Evolutionary conservation across 2,888 invertebrate genomes (phyloP), one percentile per base, ranked within the genome.

Genomic region (Lepetodrilus schrolli): DNA sequence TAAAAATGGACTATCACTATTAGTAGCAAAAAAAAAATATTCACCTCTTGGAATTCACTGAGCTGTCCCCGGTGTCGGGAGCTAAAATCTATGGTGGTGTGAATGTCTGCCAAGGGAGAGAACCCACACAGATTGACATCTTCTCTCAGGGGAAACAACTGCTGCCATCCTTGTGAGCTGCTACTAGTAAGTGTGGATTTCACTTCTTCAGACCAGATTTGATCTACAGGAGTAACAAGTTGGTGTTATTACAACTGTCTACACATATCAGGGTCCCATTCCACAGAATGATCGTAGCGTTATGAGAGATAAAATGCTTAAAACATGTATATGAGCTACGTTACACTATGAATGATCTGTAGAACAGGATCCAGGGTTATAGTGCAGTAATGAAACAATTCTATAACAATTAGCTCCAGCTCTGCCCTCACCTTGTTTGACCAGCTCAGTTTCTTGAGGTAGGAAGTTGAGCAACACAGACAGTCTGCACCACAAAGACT

Each of bases 391-490:
- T n/a, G n/a, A n/a, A n/a, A n/a, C n/a, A n/a, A n/a, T n/a, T n/a
- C n/a, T n/a, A n/a, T n/a, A n/a, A n/a, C n/a, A n/a, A n/a, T n/a
- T n/a, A n/a, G n/a, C n/a, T n/a, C n/a, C n/a, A n/a, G n/a, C n/a
- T n/a, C n/a, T n/a, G n/a, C 34, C 76, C 85, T 80, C 70, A 88
- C 88, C 87, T 74, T 82, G 83, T 30, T 81, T 82, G 21, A 80
- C 78, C 23, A 88, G 79, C 20, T 86, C 82, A 17, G 78, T 80
- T 77, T 96, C 94, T 78, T 94, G 92, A 83, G 94, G 94, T 77
- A 96, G 93, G 81, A 96, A 93, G 91, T 97, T 97, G 7, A 96
- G 91, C 70, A 97, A 91, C 80, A 94, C 94, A 65, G 95, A 94
- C 30, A 96, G 93, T 89, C 96, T 94, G 84, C 94, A 94, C 88